Evolutionary conservation across 2,113 vertebrate species (phyloP).

Genomic region (Muntiacus reevesi): DNA sequence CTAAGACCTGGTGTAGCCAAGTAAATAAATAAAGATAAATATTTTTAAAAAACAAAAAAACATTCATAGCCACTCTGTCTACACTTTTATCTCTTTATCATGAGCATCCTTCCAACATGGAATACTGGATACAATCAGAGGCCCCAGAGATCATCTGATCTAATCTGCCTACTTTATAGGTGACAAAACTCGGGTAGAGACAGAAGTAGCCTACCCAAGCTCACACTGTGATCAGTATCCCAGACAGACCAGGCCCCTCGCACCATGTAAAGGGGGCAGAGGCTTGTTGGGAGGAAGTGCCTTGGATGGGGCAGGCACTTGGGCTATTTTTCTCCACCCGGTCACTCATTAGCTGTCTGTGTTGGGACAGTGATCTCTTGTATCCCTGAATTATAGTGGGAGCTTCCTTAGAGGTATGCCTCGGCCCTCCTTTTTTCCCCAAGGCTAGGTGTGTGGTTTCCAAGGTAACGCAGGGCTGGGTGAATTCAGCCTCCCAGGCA

Average conservation of each 20-base stretch:
- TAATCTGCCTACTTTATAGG: neutral
- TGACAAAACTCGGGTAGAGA: neutral
- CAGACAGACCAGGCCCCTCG: neutral
- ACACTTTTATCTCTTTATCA: neutral
- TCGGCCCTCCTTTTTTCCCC: neutral
- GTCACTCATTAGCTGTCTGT: neutral
- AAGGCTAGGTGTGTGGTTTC: conserved; percentile 31
- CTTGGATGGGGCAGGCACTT: neutral
- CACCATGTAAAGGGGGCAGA: fast-evolving
- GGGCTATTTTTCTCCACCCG: neutral
- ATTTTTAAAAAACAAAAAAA: neutral
- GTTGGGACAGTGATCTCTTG: neutral
- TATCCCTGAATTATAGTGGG: neutral
- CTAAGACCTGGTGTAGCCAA: neutral
- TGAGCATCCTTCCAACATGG: neutral
- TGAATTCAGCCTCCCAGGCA: neutral
- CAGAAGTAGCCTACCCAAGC: neutral
- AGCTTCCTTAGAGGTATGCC: neutral
- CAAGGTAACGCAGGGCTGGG: conserved; percentile 7
- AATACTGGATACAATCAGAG: neutral
- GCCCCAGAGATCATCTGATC: neutral
- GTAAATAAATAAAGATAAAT: neutral
- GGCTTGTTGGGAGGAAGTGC: no score
- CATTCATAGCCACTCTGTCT: neutral
- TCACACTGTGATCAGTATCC: neutral